Evolutionary conservation across 2,888 invertebrate genomes (phyloP), one percentile per base, ranked within the genome.

Genomic region (Microdon myrmicae): DNA sequence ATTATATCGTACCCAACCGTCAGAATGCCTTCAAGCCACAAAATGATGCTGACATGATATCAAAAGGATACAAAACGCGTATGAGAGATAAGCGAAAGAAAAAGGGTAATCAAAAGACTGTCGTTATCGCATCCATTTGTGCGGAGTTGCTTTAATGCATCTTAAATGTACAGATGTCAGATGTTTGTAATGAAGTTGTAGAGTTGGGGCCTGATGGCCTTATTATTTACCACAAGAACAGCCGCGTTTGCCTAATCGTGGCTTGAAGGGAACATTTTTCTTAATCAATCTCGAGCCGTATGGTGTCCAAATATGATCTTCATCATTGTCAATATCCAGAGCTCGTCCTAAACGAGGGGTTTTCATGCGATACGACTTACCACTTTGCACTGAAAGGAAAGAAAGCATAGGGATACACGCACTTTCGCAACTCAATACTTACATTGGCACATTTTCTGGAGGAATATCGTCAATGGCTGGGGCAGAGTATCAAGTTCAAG

Each of bases 271-370:
- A 56, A 78, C 77, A 51, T 79, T 76, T 69, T 81, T 80, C 72
- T 82, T 79, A 35, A 81, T 81, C 67, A 82, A 69, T 68, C 81
- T 76, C 54, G 82, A 81, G 44, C 81, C 77, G 70, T 82, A 82
- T 61, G 82, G 82, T 38, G 81, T 80, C 44, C 70, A 43, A n/a
- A 79, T 77, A 54, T 79, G 72, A 67, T 78, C 75, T n/a, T 72
- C 71, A 12, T 68, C 73, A 16, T 17, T 44, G 67, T 73, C 75
- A 69, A 75, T 74, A 71, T 77, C 77, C 68, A 76, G 73, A 71
- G 81, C 82, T 67, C 83, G 78, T 31, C 83, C 83, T 55, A 83
- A 74, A 68, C 83, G 79, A 58, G 83, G 82, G 45, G 81, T 82
- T 51, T 75, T 75, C 72, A 74, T 71, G 69, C 74, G 74, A 68